These are phyloP conservation scores for Euura lappo DNA, from an alignment of 1,140 invertebrate species.

Conservation along the genomic window DNA sequence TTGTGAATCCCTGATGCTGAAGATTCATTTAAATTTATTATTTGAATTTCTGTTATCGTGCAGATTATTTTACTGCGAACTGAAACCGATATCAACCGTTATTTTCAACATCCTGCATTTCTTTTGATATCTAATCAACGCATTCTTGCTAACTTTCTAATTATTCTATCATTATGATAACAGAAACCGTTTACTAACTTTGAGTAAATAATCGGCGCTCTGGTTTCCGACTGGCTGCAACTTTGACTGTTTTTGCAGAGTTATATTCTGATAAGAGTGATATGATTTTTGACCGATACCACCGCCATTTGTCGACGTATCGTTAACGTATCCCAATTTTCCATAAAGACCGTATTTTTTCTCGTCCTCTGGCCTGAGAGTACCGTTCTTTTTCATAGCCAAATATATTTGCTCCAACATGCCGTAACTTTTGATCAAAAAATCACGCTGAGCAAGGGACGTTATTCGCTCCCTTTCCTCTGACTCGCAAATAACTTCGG, in stretches of 20 bases:
- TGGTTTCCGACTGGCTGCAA: background rate
- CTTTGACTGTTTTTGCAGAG: background rate
- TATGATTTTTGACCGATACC: background rate
- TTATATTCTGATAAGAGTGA: slow-evolving; percentile 1
- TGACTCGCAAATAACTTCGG: slow-evolving; percentile 67
- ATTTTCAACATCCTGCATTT: too few species aligned
- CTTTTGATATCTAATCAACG: too few species aligned
- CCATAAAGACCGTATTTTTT: slow-evolving; percentile 63
- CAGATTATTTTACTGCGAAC: too few species aligned
- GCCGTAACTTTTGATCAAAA: slow-evolving; percentile 68
- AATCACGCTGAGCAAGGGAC: slow-evolving; percentile 65
- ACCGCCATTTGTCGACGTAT: background rate
- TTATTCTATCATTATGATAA: too few species aligned
- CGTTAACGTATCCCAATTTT: slow-evolving; percentile 30
- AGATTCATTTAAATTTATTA: too few species aligned
- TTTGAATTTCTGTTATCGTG: too few species aligned
- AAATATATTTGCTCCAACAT: slow-evolving; percentile 68
- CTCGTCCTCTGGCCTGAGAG: slow-evolving; percentile 61
- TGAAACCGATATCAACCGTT: too few species aligned
- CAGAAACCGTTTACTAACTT: background rate
- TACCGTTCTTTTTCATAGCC: slow-evolving; percentile 65
- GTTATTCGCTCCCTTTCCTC: slow-evolving; percentile 69
- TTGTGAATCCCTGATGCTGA: too few species aligned
- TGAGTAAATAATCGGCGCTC: background rate
- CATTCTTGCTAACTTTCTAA: too few species aligned